phyloP scores from a whole-genome alignment of 2,888 invertebrate species.

The Heliconius ethilla region DNA sequence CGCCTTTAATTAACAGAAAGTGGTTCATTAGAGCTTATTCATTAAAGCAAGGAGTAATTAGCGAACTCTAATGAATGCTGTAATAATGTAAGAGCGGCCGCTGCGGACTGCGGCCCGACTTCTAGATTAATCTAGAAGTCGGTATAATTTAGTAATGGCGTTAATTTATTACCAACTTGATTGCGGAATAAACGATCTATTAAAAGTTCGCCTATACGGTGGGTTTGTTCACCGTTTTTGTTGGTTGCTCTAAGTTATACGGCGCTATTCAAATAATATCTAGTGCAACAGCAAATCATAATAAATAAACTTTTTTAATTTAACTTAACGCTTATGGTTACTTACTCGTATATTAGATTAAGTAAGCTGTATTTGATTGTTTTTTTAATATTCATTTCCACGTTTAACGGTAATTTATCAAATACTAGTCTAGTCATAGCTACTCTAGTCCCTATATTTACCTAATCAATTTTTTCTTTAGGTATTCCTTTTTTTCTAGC shows the following conservation, averaged over 20 bases:
- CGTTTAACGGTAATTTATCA: neutral
- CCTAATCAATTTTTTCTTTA: too few species aligned
- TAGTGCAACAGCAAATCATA: slow-evolving; percentile 11
- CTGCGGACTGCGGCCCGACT: slow-evolving; percentile 79
- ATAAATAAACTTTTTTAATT: slow-evolving; percentile 26
- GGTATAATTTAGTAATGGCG: slow-evolving; percentile 79
- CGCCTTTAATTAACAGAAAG: slow-evolving; percentile 94
- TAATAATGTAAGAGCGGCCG: slow-evolving; percentile 87
- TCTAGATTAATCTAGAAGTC: slow-evolving; percentile 81
- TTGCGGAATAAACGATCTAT: slow-evolving; percentile 69
- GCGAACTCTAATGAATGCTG: slow-evolving; percentile 93
- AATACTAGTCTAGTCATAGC: too few species aligned
- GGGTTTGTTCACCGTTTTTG: slow-evolving; percentile 41
- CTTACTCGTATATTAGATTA: slow-evolving; percentile 7
- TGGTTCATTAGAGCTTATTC: slow-evolving; percentile 95
- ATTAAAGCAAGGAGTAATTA: slow-evolving; percentile 95
- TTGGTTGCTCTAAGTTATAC: slow-evolving; percentile 30
- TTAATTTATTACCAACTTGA: slow-evolving; percentile 76
- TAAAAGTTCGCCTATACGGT: slow-evolving; percentile 50
- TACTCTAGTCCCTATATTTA: too few species aligned
- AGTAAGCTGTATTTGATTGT: neutral
- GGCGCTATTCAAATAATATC: slow-evolving; percentile 23
- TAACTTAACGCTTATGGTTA: slow-evolving; percentile 6
- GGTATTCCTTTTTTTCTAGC: too few species aligned
- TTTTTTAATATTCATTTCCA: neutral